Evolutionary conservation across 2,797 vertebrate genomes (phyloP), one percentile per base, ranked within the genome.

Genomic region (Sciaenops ocellatus): DNA sequence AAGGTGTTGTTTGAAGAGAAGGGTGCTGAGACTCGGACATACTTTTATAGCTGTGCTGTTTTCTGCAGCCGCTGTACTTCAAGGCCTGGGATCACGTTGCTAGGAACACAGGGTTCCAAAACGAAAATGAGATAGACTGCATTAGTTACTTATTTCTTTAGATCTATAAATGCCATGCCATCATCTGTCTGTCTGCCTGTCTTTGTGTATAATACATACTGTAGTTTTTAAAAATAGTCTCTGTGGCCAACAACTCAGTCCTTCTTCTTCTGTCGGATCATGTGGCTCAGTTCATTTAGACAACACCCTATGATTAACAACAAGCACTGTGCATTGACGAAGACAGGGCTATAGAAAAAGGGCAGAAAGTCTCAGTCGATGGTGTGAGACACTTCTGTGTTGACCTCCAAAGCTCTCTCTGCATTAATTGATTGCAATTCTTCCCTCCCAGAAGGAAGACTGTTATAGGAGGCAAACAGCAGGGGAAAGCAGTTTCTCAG

Each of bases 361-460:
- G 68, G 80, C 76, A 63, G 70, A 85, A 86, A 51, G 76, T 84
- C 84, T 89, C 67, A 86, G 92, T 90, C 79, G 85, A 93, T 94
- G 85, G 48, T 68, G 76, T 76, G 77, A 92, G 89, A 92, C 88
- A 93, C 87, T 93, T 91, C 85, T 82, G 79, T 85, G 78, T 88
- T 90, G 94, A 93, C 93, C 94, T 94, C 91, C 74, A 94, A 91
- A 93, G 88, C 90, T 91, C 78, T 90, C 80, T 87, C 82, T 82
- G 81, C 92, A 90, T 94, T 94, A 93, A 95, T 94, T 94, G 93
- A 94, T 95, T 91, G 85, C 88, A 88, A 86, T 89, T 85, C 89
- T 79, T 89, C 61, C 84, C 84, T 88, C 90, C 90, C 83, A 71
- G 73, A 84, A 85, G 90, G 90, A 90, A 88, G 84, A 78, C 55